Base-by-base conservation (phyloP, 2,888 invertebrate species). In the Pilophorus perplexus region DNA sequence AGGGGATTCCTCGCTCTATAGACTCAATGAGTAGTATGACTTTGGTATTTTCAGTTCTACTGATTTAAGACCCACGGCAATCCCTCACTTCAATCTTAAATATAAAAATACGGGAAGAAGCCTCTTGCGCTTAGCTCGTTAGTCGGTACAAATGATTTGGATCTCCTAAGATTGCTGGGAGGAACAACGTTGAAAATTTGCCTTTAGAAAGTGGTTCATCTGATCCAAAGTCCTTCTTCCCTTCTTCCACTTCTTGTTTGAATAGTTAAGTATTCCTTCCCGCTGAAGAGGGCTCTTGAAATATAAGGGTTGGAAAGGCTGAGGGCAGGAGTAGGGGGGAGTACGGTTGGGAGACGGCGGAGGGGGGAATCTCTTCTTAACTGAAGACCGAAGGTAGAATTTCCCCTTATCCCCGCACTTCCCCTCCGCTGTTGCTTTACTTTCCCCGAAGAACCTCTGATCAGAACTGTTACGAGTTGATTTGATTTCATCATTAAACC, bases 281-380 rank as follows among this genome's bases (percentile, higher is more conserved):
- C 52, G 38, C 20, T 55, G 55, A 23, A 55, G 55, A 38, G n/a
- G n/a, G 55, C 37, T 38, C 55, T 55, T 55, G 55, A 55, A 55
- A 55, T 55, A 55, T 55, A 55, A 55, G 37, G 55, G 55, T 55
- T n/a, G 55, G 37, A 20, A n/a, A n/a, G n/a, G n/a, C n/a, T n/a
- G n/a, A n/a, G n/a, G n/a, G n/a, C n/a, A n/a, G n/a, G n/a, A n/a
- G n/a, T n/a, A n/a, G n/a, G n/a, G n/a, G n/a, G n/a, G n/a, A n/a
- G n/a, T n/a, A n/a, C n/a, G n/a, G n/a, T n/a, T n/a, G 46, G 46
- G 18, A 20, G 46, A 2, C 2, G 8, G 46, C 18, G 46, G 46
- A 46, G 23, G 16, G 5, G 48, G 10, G 2, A 14, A 14, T 38
- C 38, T 6, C 14, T 38, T 38, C 38, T 38, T 38, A 38, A 14